Evolutionary conservation across 2,113 vertebrate genomes (phyloP).

Genomic region (Cromileptes altivelis): DNA sequence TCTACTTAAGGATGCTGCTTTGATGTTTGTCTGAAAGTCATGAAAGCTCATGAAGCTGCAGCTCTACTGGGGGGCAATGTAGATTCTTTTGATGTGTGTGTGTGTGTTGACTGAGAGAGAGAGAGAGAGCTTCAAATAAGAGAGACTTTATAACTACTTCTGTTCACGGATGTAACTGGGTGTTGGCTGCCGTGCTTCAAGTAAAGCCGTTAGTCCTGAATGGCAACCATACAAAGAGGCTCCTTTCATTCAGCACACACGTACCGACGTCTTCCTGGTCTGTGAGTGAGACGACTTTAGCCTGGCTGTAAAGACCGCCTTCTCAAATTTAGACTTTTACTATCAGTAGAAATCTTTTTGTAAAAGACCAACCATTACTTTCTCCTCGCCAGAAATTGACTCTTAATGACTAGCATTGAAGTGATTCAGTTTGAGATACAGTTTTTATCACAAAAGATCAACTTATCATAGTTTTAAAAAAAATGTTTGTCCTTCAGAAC

Average conservation of each 20-base stretch:
- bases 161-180: slow-evolving; percentile 44
- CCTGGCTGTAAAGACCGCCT: neutral
- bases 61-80: neutral
- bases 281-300: neutral
- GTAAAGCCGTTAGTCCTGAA: slow-evolving; percentile 30
- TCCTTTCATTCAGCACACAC: slow-evolving; percentile 59
- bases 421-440: neutral
- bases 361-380: neutral
- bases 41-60: slow-evolving; percentile 3
- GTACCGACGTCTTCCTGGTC: slow-evolving; percentile 8
- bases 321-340: neutral
- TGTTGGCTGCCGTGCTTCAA: slow-evolving; percentile 43
- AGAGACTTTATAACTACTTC: slow-evolving; percentile 27
- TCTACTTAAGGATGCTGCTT: neutral
- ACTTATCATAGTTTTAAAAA: neutral
- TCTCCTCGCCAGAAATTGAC: neutral
- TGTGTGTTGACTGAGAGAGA: slow-evolving; percentile 4
- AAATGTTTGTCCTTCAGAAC: slow-evolving; percentile 80
- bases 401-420: neutral
- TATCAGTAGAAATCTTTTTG: neutral
- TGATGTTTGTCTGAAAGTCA: slow-evolving; percentile 17
- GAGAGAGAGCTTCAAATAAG: neutral
- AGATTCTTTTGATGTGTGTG: slow-evolving; percentile 17
- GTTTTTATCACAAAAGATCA: neutral
- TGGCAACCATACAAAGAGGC: slow-evolving; percentile 41